phyloP scores from a whole-genome alignment of 2,113 vertebrate genomes.

The Oncorhynchus nerka region DNA sequence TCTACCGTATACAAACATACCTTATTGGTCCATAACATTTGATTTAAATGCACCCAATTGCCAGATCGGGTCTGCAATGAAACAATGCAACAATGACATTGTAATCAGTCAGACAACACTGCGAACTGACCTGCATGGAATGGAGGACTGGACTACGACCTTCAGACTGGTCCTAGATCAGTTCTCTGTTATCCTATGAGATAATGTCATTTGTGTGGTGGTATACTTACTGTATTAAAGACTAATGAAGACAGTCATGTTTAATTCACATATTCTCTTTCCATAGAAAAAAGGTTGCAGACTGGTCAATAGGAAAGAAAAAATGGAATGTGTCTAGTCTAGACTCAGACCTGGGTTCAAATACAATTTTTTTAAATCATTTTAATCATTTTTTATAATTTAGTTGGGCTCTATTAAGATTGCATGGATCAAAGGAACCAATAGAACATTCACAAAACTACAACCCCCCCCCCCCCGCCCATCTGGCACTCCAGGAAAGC shows the following conservation, averaged over 20 bases:
- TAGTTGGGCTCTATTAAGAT: too few species aligned
- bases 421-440: too few species aligned
- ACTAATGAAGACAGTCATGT: slow-evolving; percentile 10
- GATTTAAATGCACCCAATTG: neutral
- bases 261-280: slow-evolving; percentile 18
- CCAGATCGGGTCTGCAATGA: slow-evolving; percentile 29
- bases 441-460: too few species aligned
- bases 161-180: slow-evolving; percentile 39
- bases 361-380: too few species aligned
- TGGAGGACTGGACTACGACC: slow-evolving; percentile 49
- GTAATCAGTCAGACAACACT: slow-evolving; percentile 59
- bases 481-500: too few species aligned
- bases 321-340: slow-evolving; percentile 4
- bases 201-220: neutral
- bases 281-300: neutral
- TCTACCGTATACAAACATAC: neutral
- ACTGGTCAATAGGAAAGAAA: neutral
- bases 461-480: too few species aligned
- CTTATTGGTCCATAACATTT: too few species aligned
- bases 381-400: too few species aligned
- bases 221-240: too few species aligned
- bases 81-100: slow-evolving; percentile 17
- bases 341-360: neutral
- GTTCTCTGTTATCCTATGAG: neutral
- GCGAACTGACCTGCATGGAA: slow-evolving; percentile 64